Percentiles rank a stretch among this genome's conserved stretches.
Conservation (phyloP, 2,888 invertebrate genomes). For the Tortrix viridana region DNA sequence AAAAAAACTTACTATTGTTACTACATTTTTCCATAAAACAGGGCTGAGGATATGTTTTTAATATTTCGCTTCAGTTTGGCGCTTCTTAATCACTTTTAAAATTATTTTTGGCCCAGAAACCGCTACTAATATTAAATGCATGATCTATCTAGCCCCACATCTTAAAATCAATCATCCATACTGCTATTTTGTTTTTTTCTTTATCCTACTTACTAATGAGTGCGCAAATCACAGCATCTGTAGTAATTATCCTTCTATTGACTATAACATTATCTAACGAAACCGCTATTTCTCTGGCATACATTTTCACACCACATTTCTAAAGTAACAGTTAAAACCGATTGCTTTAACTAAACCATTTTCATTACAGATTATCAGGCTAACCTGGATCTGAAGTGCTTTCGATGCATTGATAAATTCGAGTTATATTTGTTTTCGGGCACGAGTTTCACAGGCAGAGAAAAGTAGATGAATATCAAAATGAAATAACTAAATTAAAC, state of each 20-base stretch:
- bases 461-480: neutral
- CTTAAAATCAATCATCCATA: neutral
- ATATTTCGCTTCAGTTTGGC: no score
- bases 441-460: constrained; percentile 3
- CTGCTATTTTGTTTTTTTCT: neutral
- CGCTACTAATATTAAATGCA: no score
- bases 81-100: no score
- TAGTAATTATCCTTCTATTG: constrained; percentile 2
- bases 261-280: neutral
- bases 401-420: constrained; percentile 32
- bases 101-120: no score
- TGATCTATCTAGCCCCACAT: no score
- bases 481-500: neutral
- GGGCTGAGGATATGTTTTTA: no score
- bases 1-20: no score
- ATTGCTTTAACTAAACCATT: constrained; percentile 16
- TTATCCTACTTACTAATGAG: neutral
- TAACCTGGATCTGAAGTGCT: constrained; percentile 28
- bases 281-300: constrained; percentile 13
- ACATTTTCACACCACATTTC: constrained; percentile 20
- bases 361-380: constrained; percentile 27
- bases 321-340: constrained; percentile 17
- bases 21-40: no score
- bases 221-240: neutral
- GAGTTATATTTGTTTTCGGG: constrained; percentile 12